Evolutionary conservation across 2,888 invertebrate genomes (phyloP), one percentile per base, ranked within the genome.

Genomic region (Heliconius sara): DNA sequence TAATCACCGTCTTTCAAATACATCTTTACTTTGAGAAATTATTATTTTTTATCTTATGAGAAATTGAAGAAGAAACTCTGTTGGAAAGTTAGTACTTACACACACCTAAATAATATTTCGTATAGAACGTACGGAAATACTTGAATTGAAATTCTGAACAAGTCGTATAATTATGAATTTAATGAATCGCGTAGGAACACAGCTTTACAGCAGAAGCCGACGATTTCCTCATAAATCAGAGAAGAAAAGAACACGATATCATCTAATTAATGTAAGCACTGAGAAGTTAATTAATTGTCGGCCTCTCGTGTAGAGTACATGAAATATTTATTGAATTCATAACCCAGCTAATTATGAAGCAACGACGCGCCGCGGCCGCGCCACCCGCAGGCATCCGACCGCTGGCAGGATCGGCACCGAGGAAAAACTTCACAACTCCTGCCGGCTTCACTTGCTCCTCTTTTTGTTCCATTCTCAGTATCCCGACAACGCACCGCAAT

Each of bases 241-340:
- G 91, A 65, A 91, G 89, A 89, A 89, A 87, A 65, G 88, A 86
- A 90, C 92, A 90, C 89, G 90, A 89, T 91, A 91, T 91, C 84
- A 86, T 87, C 88, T 94, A 94, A 93, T 94, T 92, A 94, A 94
- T 93, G 90, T 92, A 94, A 94, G 91, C 93, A 88, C 87, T 89
- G 92, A 89, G 88, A 90, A 91, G 91, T 90, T 94, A 93, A 94
- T 94, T 94, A 93, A 94, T 88, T 94, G 94, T 91, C 91, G 91
- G 89, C 90, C 90, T 89, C 89, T 88, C 90, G 88, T 88, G 90
- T 86, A 89, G 89, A 86, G 89, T 88, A 88, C 92, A 94, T 94
- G 93, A 94, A 94, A 93, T 92, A 95, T 94, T 94, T 93, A 95
- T 95, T 91, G 90, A 93, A 93, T 93, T 94, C 94, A 95, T 95